Conservation (phyloP, 2,797 vertebrate genomes). For the Melanotaenia trifasciata region DNA sequence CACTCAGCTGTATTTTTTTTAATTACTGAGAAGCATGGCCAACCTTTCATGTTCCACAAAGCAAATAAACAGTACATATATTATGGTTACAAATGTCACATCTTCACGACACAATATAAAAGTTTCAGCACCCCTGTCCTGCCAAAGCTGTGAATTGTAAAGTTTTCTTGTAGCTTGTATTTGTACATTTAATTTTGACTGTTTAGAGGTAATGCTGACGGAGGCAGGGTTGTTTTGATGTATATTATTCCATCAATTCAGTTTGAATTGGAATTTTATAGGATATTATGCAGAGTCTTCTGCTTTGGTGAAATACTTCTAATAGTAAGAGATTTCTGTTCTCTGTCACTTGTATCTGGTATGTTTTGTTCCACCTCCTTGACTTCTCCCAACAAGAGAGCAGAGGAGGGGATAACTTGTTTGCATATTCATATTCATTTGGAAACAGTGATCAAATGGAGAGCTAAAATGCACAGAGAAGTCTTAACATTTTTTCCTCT, state of each 20-base stretch:
- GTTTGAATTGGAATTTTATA: conserved; percentile 91
- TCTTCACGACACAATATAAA: conserved; percentile 66
- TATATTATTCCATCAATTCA: conserved; percentile 87
- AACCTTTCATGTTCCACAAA: conserved; percentile 64
- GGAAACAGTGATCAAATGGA: conserved; percentile 66
- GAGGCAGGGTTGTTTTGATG: conserved; percentile 79
- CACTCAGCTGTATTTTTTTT: conserved; percentile 25
- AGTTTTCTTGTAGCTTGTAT: conserved; percentile 83
- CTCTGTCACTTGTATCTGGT: conserved; percentile 86
- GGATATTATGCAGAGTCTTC: conserved; percentile 88
- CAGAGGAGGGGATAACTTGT: conserved; percentile 73
- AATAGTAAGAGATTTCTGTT: conserved; percentile 92
- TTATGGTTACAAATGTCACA: conserved; percentile 45
- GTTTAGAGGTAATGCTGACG: conserved; percentile 34
- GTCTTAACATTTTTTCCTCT: conserved; percentile 24
- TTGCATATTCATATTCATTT: conserved; percentile 57
- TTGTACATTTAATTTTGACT: conserved; percentile 76
- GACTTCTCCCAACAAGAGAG: conserved; percentile 78
- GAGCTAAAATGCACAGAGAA: conserved; percentile 43
- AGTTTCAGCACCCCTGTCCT: conserved; percentile 76
- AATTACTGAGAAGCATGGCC: conserved; percentile 71
- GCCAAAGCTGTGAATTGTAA: conserved; percentile 88
- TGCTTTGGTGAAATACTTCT: conserved; percentile 87
- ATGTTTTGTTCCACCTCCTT: conserved; percentile 81
- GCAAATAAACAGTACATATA: conserved; percentile 53